Evolutionary conservation across 2,888 invertebrate species (phyloP).

Genomic region (Conus canariensis): DNA sequence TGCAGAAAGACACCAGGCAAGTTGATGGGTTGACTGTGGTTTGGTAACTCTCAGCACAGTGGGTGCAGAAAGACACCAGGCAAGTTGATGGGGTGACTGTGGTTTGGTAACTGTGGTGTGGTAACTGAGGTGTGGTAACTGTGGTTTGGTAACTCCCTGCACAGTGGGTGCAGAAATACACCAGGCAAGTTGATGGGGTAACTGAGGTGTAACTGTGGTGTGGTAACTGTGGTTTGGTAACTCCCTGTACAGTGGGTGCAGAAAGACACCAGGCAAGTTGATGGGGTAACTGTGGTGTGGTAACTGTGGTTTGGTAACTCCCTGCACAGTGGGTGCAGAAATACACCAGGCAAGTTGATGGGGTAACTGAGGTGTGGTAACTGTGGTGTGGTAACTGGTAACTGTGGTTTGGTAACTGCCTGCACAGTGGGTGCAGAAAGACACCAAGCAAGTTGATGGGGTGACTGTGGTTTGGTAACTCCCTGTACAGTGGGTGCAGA

Average conservation of each 20-base stretch:
- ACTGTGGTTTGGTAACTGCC: too few relatives aligned
- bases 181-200: constrained; percentile 59
- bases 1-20: constrained; percentile 65
- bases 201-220: too few relatives aligned
- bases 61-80: too few relatives aligned
- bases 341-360: constrained; percentile 63
- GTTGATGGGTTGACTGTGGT: constrained; percentile 6
- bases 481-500: constrained; percentile 67
- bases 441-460: constrained; percentile 62
- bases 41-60: too few relatives aligned
- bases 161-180: constrained; percentile 65
- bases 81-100: too few relatives aligned
- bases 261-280: constrained; percentile 58
- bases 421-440: constrained; percentile 39
- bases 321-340: constrained; percentile 67
- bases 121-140: constrained; percentile 50
- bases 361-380: constrained; percentile 49
- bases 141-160: constrained; percentile 59
- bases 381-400: constrained; percentile 48
- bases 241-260: constrained; percentile 43
- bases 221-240: too few relatives aligned
- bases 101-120: constrained; percentile 38
- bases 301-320: constrained; percentile 61
- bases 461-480: constrained; percentile 62
- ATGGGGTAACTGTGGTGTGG: constrained; percentile 63